Percentiles rank a stretch among this genome's conserved stretches.
Evolutionary conservation across 1,140 invertebrate species (phyloP).

Genomic region (Diabrotica undecimpunctata): DNA sequence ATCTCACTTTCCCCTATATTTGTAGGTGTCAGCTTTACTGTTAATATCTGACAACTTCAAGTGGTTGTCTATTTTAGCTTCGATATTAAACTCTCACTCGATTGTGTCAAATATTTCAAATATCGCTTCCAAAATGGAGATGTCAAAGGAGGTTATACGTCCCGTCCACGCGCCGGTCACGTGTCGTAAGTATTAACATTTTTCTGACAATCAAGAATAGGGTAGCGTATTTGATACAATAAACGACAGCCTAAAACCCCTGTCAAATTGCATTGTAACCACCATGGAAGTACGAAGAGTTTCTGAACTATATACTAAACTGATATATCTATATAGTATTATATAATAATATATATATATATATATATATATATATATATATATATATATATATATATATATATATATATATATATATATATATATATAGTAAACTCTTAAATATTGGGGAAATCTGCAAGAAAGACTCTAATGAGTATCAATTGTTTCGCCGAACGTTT

Average conservation of each 20-base stretch:
- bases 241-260: neutral
- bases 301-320: neutral
- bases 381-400: neutral
- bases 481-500: too few species aligned
- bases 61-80: constrained; percentile 13
- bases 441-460: too few species aligned
- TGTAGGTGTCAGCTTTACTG: neutral
- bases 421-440: too few species aligned
- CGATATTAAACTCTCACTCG: constrained; percentile 6
- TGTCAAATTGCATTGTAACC: neutral
- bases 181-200: neutral
- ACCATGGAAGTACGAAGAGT: neutral
- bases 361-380: neutral
- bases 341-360: too few species aligned
- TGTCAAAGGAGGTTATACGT: neutral
- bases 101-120: constrained; percentile 21
- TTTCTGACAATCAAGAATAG: neutral
- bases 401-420: neutral
- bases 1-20: neutral
- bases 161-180: neutral
- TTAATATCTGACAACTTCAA: constrained; percentile 8
- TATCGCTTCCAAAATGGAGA: neutral
- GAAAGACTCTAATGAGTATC: too few species aligned
- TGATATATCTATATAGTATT: too few species aligned
- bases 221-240: neutral